Conservation (phyloP, 2,113 vertebrate species). For the Poecile atricapillus region DNA sequence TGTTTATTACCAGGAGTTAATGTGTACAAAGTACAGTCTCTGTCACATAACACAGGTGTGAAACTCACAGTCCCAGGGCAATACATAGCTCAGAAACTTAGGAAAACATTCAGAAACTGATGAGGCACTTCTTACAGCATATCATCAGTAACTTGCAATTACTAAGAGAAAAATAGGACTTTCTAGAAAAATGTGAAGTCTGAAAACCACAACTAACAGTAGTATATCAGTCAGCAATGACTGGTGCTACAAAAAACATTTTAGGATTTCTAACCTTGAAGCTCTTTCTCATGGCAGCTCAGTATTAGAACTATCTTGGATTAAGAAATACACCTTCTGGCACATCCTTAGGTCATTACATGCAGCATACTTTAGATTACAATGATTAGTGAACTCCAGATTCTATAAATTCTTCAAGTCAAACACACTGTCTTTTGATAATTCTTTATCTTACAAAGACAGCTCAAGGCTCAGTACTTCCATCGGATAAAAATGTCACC, state of each 20-base stretch:
- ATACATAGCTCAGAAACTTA: not conserved
- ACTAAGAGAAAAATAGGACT: not conserved
- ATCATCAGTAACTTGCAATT: not conserved
- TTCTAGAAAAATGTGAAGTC: not conserved
- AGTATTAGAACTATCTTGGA: not conserved
- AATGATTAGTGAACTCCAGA: not conserved
- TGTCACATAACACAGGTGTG: not conserved
- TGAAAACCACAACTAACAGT: not conserved
- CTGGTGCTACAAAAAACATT: not conserved
- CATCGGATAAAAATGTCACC: not conserved
- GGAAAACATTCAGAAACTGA: not conserved
- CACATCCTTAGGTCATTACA: not conserved
- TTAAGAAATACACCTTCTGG: not conserved
- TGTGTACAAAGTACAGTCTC: not conserved
- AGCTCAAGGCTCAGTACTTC: not conserved
- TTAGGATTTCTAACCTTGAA: not conserved
- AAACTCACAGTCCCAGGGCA: not conserved
- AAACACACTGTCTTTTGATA: not conserved
- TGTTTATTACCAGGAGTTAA: not conserved
- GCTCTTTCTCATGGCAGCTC: not conserved
- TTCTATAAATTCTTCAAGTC: constrained; percentile 5
- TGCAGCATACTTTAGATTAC: not conserved
- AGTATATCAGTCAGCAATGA: not conserved
- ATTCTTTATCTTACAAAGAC: constrained; percentile 25
- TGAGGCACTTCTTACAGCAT: not conserved